Conservation (phyloP, 2,888 invertebrate species). For the Cheilosia grossa region DNA sequence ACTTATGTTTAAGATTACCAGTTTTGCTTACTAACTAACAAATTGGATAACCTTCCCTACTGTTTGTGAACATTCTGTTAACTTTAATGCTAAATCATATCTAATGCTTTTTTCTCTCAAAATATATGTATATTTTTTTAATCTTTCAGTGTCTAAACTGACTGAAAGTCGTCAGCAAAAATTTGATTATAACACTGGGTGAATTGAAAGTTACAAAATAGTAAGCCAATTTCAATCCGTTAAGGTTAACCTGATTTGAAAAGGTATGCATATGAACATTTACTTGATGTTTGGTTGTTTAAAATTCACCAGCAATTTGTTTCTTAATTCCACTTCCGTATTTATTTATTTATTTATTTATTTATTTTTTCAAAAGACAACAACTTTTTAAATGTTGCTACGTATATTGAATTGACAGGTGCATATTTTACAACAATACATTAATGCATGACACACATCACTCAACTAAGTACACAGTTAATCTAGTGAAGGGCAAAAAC, state of each 20-base stretch:
- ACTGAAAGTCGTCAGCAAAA: slow-evolving; percentile 69
- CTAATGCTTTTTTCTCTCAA: slow-evolving; percentile 34
- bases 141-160: slow-evolving; percentile 71
- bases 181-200: slow-evolving; percentile 49
- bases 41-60: neutral
- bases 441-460: neutral
- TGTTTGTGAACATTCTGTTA: neutral
- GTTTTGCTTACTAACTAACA: too few species aligned
- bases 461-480: neutral
- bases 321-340: neutral
- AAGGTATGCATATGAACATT: slow-evolving; percentile 62
- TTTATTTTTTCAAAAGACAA: neutral
- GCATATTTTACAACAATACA: too few species aligned
- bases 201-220: slow-evolving; percentile 40
- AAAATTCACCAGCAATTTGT: neutral
- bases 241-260: slow-evolving; percentile 44
- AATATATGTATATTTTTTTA: slow-evolving; percentile 24
- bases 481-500: slow-evolving; percentile 2
- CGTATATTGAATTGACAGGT: too few species aligned
- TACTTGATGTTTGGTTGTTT: slow-evolving; percentile 47
- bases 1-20: too few species aligned
- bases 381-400: too few species aligned
- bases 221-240: slow-evolving; percentile 10
- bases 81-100: slow-evolving; percentile 4
- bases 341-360: too few species aligned